Base-by-base conservation (phyloP, 2,888 invertebrate genomes). In the Arenicola marina region DNA sequence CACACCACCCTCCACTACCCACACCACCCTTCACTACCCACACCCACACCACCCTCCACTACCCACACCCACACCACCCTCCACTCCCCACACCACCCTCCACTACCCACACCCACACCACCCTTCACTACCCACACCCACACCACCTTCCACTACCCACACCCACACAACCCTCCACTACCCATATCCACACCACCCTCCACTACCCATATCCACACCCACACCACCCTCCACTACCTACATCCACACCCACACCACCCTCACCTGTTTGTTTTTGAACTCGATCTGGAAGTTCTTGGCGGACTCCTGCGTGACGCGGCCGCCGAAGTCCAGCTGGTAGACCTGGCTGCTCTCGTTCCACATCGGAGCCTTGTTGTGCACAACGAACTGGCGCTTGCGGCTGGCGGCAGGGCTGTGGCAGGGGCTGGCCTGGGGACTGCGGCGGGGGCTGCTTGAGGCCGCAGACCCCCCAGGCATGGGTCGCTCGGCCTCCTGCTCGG, bases 321-420 rank as follows among this genome's bases (percentile, higher is more conserved):
- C 99, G 2, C 98, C 98, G 86, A 99, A 99, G 86, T 99, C 99
- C 51, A 99, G 87, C 82, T 98, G 98, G 85, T 98, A 99, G 18
- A 99, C 98, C 85, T 99, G 98, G 81, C 94, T 95, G 84, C 92
- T 93, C 85, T 99, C 98, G 84, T 99, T 99, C 99, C 99, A 99
- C 89, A 95, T 91, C 18, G 95, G 95, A 7, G 91, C 90, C 85
- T 99, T 98, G 85, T 99, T 99, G 85, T 96, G 95, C 92, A 97
- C 94, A 46, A 69, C 63, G 31, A 65, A 63, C 26, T 62, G 64
- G 24, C 63, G 57, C 54, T 48, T 57, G 21, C 56, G 54, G 15
- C 45, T n/a, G 33, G 45, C 21, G 26, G 33, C 44, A 26, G 60
- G 57, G 24, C 59, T 55, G 34, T 51, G 55, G 21, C 44, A 21